Conservation (phyloP, 2,888 invertebrate species). For the Andrena haemorrhoa region DNA sequence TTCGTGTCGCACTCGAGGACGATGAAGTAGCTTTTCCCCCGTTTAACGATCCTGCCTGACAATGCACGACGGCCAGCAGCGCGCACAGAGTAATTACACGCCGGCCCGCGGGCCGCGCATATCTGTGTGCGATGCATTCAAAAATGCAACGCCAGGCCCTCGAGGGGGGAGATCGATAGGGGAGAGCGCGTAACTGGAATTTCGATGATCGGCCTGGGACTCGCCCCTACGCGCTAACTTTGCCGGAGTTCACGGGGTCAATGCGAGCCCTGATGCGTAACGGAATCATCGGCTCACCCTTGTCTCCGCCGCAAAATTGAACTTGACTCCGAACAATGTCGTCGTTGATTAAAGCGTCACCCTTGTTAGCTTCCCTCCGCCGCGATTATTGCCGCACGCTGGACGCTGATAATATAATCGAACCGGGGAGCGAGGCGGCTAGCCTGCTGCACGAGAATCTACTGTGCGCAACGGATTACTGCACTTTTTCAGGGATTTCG, state of each 20-base stretch:
- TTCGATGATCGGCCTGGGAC: conserved; percentile 16
- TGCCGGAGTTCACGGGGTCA: conserved; percentile 51
- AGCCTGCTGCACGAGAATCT: neutral
- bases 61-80: conserved; percentile 19
- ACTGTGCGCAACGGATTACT: no score
- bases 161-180: conserved; percentile 21
- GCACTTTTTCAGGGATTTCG: no score
- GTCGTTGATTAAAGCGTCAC: conserved; percentile 27
- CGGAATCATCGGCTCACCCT: conserved; percentile 27
- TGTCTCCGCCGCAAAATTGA: conserved; percentile 42
- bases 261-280: conserved; percentile 39
- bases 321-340: conserved; percentile 47
- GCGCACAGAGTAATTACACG: conserved; percentile 20
- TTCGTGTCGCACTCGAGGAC: conserved; percentile 15
- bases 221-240: conserved; percentile 8
- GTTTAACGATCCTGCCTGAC: conserved; percentile 44
- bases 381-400: conserved; percentile 24
- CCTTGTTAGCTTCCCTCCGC: conserved; percentile 13
- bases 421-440: neutral
- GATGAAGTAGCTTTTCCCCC: conserved; percentile 23
- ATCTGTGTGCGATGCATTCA: conserved; percentile 7
- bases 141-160: conserved; percentile 30
- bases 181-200: conserved; percentile 15
- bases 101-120: neutral
- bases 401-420: conserved; percentile 29